These are phyloP conservation scores for Helleia helle DNA, from an alignment of 2,888 invertebrate genomes.

Conservation along the genomic window DNA sequence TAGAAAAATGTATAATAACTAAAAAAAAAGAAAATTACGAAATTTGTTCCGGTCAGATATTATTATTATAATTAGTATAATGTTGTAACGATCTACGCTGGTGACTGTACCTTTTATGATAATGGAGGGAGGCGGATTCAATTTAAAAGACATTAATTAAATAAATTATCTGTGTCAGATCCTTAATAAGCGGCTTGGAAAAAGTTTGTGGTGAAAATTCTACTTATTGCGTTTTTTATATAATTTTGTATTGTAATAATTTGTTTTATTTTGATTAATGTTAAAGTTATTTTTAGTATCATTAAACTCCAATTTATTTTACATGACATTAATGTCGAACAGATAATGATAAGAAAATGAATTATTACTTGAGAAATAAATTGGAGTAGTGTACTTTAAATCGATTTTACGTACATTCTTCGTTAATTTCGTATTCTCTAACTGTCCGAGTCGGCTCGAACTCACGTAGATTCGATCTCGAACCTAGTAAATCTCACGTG, in stretches of 20 bases:
- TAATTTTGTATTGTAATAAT: constrained; percentile 19
- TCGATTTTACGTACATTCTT: constrained; percentile 10
- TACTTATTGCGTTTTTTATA: constrained; percentile 17
- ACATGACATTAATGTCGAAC: too few species aligned
- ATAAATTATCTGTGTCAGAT: constrained; percentile 27
- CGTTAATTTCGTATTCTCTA: constrained; percentile 14
- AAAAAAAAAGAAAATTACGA: constrained; percentile 7
- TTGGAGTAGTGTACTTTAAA: constrained; percentile 11
- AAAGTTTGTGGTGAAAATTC: constrained; percentile 26
- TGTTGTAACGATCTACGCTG: constrained; percentile 21
- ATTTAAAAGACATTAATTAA: constrained; percentile 28
- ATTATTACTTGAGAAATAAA: constrained; percentile 10
- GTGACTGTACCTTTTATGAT: constrained; percentile 25
- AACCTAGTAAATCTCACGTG: constrained; percentile 55
- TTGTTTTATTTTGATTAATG: constrained; percentile 17
- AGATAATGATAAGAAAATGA: too few species aligned
- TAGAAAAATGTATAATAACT: constrained; percentile 1
- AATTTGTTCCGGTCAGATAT: not conserved
- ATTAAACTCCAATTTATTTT: constrained; percentile 16
- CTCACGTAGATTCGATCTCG: constrained; percentile 52
- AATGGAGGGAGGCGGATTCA: constrained; percentile 27
- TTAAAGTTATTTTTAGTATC: constrained; percentile 15
- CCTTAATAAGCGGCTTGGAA: constrained; percentile 21
- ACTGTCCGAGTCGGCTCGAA: constrained; percentile 29
- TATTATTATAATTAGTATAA: constrained; percentile 21